Evolutionary conservation across 2,888 invertebrate genomes (phyloP).

Genomic region (Tortrix viridana): DNA sequence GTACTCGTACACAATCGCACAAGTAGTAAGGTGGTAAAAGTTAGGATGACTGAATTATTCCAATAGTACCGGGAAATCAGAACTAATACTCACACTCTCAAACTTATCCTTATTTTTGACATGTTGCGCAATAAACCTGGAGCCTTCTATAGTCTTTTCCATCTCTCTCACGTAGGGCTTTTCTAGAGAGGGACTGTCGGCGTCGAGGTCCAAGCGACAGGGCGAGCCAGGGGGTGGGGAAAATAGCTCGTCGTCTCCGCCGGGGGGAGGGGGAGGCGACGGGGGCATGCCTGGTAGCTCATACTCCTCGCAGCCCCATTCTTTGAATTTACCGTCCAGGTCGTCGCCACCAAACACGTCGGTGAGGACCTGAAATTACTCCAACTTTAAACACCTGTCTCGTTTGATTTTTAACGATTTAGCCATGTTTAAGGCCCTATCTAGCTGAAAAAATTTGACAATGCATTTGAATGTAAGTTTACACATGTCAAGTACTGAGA

Average conservation of each 20-base stretch:
- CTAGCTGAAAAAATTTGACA: no score
- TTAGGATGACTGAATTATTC: no score
- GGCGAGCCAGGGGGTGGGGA: slow-evolving; percentile 89
- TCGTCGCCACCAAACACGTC: slow-evolving; percentile 89
- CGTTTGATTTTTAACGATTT: no score
- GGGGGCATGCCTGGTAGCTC: slow-evolving; percentile 89
- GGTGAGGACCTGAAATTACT: slow-evolving; percentile 86
- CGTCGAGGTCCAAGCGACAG: slow-evolving; percentile 84
- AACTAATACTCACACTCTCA: slow-evolving; percentile 90
- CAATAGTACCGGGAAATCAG: neutral
- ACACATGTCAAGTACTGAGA: no score
- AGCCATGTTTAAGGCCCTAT: neutral
- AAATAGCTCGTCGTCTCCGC: slow-evolving; percentile 93
- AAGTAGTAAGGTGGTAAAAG: no score
- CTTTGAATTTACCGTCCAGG: slow-evolving; percentile 78
- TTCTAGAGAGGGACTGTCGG: slow-evolving; percentile 91
- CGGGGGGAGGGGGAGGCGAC: slow-evolving; percentile 89
- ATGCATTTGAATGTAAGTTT: no score
- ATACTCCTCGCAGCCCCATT: slow-evolving; percentile 87
- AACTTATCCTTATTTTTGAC: slow-evolving; percentile 97
- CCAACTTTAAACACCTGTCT: no score
- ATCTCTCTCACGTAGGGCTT: slow-evolving; percentile 92
- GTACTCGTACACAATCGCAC: no score
- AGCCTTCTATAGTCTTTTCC: slow-evolving; percentile 96
- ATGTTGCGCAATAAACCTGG: slow-evolving; percentile 97